A percentile compares a stretch with the other conserved stretches of the same genome.
Evolutionary conservation across 1,140 invertebrate genomes (phyloP).

Genomic region (Bombus superbus): DNA sequence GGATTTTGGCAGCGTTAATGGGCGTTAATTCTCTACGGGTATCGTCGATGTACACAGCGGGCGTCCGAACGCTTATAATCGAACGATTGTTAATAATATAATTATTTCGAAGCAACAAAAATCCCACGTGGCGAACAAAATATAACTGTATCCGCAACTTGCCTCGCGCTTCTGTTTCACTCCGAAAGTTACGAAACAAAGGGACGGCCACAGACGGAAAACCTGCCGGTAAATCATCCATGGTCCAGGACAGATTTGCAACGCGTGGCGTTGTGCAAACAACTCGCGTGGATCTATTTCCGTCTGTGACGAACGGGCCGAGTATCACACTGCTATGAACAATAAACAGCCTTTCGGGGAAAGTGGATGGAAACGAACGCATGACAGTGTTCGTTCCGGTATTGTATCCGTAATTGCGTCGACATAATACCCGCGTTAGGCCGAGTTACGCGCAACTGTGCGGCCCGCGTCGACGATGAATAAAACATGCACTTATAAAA

Average conservation of each 20-base stretch:
- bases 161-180: not conserved
- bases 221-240: not conserved
- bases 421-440: constrained; percentile 51
- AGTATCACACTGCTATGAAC: not conserved
- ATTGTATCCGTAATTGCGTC: constrained; percentile 45
- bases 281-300: not conserved
- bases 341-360: constrained; percentile 16
- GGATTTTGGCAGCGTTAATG: not conserved
- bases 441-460: constrained; percentile 22
- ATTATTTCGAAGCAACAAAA: not conserved
- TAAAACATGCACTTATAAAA: constrained; percentile 63
- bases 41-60: not conserved
- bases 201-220: not conserved
- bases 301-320: too few species aligned
- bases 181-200: not conserved
- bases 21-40: not conserved
- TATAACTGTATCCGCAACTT: not conserved
- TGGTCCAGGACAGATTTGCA: not conserved
- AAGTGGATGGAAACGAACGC: constrained; percentile 8
- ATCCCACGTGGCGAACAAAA: not conserved
- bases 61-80: not conserved
- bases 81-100: too few species aligned
- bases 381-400: constrained; percentile 23
- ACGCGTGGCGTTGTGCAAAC: not conserved
- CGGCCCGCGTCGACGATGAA: constrained; percentile 44